These are phyloP conservation scores for Caenorhabditis sulstoni DNA, from an alignment of 2,888 invertebrate genomes.

Conservation along the genomic window DNA sequence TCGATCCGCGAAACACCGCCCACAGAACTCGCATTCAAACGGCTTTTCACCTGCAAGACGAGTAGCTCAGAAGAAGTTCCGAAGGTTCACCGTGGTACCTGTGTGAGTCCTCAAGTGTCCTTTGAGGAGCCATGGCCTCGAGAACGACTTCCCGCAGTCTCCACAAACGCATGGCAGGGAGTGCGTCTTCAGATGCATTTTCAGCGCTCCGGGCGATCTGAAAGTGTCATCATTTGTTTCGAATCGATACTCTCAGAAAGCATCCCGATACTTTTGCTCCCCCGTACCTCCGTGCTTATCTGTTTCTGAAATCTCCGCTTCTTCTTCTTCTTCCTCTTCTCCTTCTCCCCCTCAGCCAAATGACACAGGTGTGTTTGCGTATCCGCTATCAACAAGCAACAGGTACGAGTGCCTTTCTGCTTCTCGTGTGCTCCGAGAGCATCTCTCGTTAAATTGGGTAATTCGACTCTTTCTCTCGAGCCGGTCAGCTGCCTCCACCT, in stretches of 20 bases:
- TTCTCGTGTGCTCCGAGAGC: slow-evolving; percentile 21
- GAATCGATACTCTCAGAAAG: too few relatives aligned
- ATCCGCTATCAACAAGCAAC: slow-evolving; percentile 57
- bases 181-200: slow-evolving; percentile 73
- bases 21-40: slow-evolving; percentile 65
- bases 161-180: slow-evolving; percentile 66
- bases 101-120: slow-evolving; percentile 71
- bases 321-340: slow-evolving; percentile 1
- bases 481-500: slow-evolving; percentile 57
- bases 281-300: slow-evolving; percentile 21
- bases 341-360: slow-evolving; percentile 9
- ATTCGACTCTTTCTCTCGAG: slow-evolving; percentile 45
- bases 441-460: slow-evolving; percentile 55
- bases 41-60: slow-evolving; percentile 67
- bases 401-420: slow-evolving; percentile 30
- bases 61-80: background rate
- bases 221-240: slow-evolving; percentile 13
- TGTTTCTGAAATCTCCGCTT: slow-evolving; percentile 5
- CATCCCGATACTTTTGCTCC: background rate
- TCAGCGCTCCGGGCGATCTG: slow-evolving; percentile 70
- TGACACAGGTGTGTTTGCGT: slow-evolving; percentile 58
- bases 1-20: slow-evolving; percentile 69
- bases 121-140: slow-evolving; percentile 70
- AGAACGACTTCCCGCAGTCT: slow-evolving; percentile 69
- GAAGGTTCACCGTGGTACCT: slow-evolving; percentile 44